These are phyloP conservation scores for Plemyria rubiginata DNA, from an alignment of 2,888 invertebrate species.

Conservation along the genomic window DNA sequence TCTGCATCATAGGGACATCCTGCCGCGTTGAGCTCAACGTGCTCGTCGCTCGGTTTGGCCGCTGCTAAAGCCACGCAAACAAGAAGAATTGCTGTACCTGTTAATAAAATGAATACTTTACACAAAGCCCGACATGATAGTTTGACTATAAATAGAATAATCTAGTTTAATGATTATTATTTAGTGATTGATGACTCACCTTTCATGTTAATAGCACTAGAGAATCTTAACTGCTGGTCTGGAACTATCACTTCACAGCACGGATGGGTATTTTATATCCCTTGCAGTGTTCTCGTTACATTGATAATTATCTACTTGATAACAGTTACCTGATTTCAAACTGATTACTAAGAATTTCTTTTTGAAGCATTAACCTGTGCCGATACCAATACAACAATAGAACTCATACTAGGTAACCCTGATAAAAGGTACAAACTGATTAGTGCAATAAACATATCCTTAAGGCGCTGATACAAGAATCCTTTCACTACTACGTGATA, in stretches of 20 bases:
- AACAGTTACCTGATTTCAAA: conserved; percentile 25
- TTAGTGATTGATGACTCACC: conserved; percentile 15
- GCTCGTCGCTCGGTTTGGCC: conserved; percentile 18
- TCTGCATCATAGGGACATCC: conserved; percentile 29
- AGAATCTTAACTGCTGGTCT: conserved; percentile 15
- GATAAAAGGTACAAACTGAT: conserved; percentile 1
- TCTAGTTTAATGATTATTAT: too few relatives aligned
- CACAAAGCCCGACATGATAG: not conserved
- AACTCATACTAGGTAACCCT: not conserved
- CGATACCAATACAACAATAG: conserved; percentile 10
- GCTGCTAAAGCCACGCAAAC: conserved; percentile 29
- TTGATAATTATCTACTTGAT: conserved; percentile 35
- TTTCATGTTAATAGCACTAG: conserved; percentile 31
- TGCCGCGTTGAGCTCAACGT: conserved; percentile 19
- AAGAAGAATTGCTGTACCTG: conserved; percentile 29
- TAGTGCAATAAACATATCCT: not conserved
- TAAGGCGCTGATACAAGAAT: not conserved
- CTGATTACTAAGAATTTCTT: conserved; percentile 30
- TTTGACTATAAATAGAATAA: too few relatives aligned
- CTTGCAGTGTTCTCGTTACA: conserved; percentile 10
- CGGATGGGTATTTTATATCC: conserved; percentile 1
- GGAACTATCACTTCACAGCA: conserved; percentile 17
- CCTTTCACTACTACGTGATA: too few relatives aligned
- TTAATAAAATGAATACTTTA: conserved; percentile 9
- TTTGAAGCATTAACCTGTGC: conserved; percentile 19